These are phyloP conservation scores for Sapajus apella DNA, from an alignment of 2,113 vertebrate genomes.

Conservation along the genomic window DNA sequence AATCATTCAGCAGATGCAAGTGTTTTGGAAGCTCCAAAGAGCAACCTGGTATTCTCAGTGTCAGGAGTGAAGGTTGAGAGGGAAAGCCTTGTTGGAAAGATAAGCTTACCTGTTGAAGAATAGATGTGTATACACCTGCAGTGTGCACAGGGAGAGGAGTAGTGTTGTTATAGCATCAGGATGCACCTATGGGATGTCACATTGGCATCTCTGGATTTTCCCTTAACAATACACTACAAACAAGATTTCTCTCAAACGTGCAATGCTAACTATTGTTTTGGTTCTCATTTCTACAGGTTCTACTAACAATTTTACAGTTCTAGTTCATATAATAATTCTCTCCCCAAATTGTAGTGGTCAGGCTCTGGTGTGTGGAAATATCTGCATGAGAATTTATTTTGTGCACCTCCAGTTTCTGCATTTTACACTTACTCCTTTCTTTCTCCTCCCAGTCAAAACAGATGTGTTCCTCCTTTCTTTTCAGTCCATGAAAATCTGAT, in stretches of 20 bases:
- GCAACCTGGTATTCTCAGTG: slow-evolving; percentile 35
- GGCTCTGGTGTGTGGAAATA: not conserved
- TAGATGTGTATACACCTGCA: not conserved
- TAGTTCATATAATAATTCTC: not conserved
- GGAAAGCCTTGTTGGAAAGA: not conserved
- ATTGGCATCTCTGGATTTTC: not conserved
- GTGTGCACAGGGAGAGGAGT: not conserved
- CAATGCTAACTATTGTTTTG: not conserved
- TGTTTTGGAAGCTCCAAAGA: slow-evolving; percentile 51
- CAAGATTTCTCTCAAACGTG: not conserved
- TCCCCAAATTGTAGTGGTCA: not conserved
- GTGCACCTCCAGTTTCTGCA: not conserved
- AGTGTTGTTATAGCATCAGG: not conserved
- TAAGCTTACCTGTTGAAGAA: not conserved
- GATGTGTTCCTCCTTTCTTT: not conserved
- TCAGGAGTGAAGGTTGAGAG: not conserved
- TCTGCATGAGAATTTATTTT: not conserved
- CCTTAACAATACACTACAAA: not conserved
- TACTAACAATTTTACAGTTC: not conserved
- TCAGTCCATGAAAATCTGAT: not conserved
- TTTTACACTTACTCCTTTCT: not conserved
- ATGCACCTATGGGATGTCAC: slow-evolving; percentile 7
- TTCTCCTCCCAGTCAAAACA: not conserved
- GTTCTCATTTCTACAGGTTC: not conserved
- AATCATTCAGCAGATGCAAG: slow-evolving; percentile 24